Evolutionary conservation across 2,888 invertebrate species (phyloP), one percentile per base, ranked within the genome.

Genomic region (Folsomia candida): DNA sequence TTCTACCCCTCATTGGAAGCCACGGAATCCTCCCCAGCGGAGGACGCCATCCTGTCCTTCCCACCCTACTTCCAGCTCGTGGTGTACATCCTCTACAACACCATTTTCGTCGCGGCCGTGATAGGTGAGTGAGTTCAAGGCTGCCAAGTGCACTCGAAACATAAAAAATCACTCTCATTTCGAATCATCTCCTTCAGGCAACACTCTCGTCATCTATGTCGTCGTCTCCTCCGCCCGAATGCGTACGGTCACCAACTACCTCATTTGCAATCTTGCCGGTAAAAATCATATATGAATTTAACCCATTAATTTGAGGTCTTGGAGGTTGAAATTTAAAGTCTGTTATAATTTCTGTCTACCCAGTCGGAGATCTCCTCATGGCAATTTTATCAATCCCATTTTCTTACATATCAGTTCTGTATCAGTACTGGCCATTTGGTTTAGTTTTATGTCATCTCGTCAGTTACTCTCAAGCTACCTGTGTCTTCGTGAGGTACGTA

Each of bases 181-280:
- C n/a, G n/a, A n/a, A n/a, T n/a, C n/a, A n/a, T n/a, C n/a, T n/a
- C n/a, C n/a, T n/a, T n/a, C 37, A 4, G 37, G 37, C 4, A 37
- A 37, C 14, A 14, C 14, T 37, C 37, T 37, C 37, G 93, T 96
- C 25, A 93, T 93, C 83, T 94, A 91, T 83, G 91, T 94, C 26
- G 93, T 96, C 0, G 86, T 91, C 77, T 88, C 89, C 2, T 90
- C 91, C n/a, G 90, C 92, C 0, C 87, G 92, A 54, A 94, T 95
- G 94, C 88, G 91, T 80, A 94, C 94, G 0, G 93, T 95, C 2
- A 95, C 95, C 58, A 96, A 96, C 83, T 93, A 89, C 83, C 94
- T 95, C 83, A 93, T 96, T 81, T 91, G 92, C 81, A 93, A 74
- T 26, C 47, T 74, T n/a, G 74, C 74, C 2, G 60, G n/a, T n/a